Base-by-base conservation (phyloP, 2,888 invertebrate species). In the Melieria omissa region DNA sequence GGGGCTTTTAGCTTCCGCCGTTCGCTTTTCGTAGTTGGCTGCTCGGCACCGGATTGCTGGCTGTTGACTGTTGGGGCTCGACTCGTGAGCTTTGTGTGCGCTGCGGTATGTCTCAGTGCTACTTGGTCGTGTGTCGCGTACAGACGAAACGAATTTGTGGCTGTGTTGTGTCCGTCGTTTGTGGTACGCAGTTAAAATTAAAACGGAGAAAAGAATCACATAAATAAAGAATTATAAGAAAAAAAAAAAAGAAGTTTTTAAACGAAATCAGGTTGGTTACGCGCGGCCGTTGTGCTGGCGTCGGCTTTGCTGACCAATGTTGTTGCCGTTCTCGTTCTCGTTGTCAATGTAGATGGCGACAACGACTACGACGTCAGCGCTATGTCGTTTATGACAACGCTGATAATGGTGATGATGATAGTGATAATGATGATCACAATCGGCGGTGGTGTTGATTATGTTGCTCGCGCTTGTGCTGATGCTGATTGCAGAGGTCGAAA, bases 51-150 rank as follows among this genome's bases (percentile, higher is more conserved):
- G 64, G 52, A 46, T 49, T 47, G 49, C 12, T 49, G 46, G 41
- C 67, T 60, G 67, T 60, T 67, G 60, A 42, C 67, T 67, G 46
- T 44, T 54, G 57, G 47, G 58, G 29, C 29, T 42, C 58, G 49
- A 58, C 49, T 66, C 47, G 44, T 52, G 29, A 42, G 29, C 12
- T 52, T 52, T 69, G 52, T 69, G 52, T 62, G 61, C 62, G 45
- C 46, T 68, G 61, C 44, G 52, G 9, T 44, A 62, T 29, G 54
- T 16, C 54, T 69, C 69, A 69, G 69, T 69, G 45, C 62, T 62
- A 69, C 44, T 69, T 29, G 49, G 69, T 61, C 69, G 69, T 52
- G 69, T 69, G 52, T 62, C 54, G 62, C 45, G 62, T 69, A 52
- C 69, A 54, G 69, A 61, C 46, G 69, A 60, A 67, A 60, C 60